Percentiles rank a stretch among this genome's conserved stretches.
Evolutionary conservation across 2,797 vertebrate species (phyloP).

Genomic region (Hyperoplus lanceolatus): DNA sequence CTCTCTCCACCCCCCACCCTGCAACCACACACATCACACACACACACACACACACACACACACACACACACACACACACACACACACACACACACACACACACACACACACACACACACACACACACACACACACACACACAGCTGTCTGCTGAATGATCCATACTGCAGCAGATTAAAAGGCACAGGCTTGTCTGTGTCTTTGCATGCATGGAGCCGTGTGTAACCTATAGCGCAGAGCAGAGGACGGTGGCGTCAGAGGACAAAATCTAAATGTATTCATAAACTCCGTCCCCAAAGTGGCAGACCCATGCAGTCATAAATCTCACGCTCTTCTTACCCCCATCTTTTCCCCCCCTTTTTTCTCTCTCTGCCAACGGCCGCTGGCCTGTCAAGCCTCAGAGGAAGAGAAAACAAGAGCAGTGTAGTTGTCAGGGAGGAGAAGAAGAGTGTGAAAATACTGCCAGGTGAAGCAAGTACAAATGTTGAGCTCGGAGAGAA

Average conservation of each 20-base stretch:
- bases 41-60: too few species aligned
- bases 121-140: neutral
- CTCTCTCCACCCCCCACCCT: conserved; percentile 22
- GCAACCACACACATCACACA: too few species aligned
- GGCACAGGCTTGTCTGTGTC: conserved; percentile 27
- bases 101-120: too few species aligned
- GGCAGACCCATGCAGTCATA: conserved; percentile 64
- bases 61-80: too few species aligned
- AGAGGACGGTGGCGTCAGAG: conserved; percentile 48
- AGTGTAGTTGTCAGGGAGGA: conserved; percentile 52
- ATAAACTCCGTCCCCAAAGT: conserved; percentile 69
- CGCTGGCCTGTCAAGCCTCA: conserved; percentile 68
- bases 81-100: too few species aligned
- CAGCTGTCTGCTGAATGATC: conserved; percentile 38
- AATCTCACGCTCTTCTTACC: conserved; percentile 63
- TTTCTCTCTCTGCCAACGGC: conserved; percentile 14
- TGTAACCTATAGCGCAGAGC: conserved; percentile 41
- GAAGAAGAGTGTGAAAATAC: conserved; percentile 73
- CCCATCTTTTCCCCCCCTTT: conserved; percentile 14
- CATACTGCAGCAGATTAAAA: conserved; percentile 50
- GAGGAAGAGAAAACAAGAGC: conserved; percentile 71
- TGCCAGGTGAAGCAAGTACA: conserved; percentile 79
- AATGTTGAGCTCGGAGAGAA: conserved; percentile 78
- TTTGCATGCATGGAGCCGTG: conserved; percentile 12
- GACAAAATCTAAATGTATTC: conserved; percentile 77